Percentiles rank a stretch among this genome's conserved stretches.
These are phyloP conservation scores for Anastatus disparis DNA, from an alignment of 1,140 invertebrate genomes.

Conservation along the genomic window DNA sequence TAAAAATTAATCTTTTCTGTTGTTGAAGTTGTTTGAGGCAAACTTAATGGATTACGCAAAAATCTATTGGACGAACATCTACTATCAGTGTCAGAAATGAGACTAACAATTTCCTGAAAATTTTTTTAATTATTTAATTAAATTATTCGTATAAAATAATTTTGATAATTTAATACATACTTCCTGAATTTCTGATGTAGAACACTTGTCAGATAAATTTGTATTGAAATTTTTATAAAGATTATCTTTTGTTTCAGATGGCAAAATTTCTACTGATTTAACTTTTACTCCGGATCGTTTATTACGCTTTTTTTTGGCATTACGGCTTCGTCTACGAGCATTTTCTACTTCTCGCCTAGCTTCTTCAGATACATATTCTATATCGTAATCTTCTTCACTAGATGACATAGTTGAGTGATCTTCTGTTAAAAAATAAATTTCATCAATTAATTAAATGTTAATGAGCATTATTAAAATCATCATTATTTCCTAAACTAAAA, in stretches of 20 bases:
- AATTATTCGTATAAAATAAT: not conserved
- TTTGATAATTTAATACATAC: slow-evolving; percentile 3
- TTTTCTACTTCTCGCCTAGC: slow-evolving; percentile 42
- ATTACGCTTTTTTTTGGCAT: slow-evolving; percentile 14
- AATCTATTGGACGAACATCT: too few relatives aligned
- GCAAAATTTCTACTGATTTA: slow-evolving; percentile 28
- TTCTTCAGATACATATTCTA: slow-evolving; percentile 45
- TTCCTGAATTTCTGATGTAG: slow-evolving; percentile 1
- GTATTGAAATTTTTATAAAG: slow-evolving; percentile 3
- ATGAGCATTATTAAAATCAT: too few relatives aligned
- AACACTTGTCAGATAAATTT: not conserved
- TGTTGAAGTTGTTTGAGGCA: too few relatives aligned
- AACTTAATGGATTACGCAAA: too few relatives aligned
- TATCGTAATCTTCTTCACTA: slow-evolving; percentile 39
- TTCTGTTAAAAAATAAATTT: too few relatives aligned
- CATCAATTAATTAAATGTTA: too few relatives aligned
- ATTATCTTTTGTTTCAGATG: slow-evolving; percentile 1
- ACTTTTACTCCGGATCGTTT: slow-evolving; percentile 23
- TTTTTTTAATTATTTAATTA: not conserved
- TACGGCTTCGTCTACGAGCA: slow-evolving; percentile 13
- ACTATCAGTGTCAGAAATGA: slow-evolving; percentile 7
- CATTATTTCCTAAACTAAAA: too few relatives aligned
- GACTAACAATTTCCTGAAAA: too few relatives aligned
- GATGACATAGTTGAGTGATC: slow-evolving; percentile 1
- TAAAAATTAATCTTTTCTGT: too few relatives aligned